Percentiles rank a stretch among this genome's conserved stretches.
These are phyloP conservation scores for Gadopsis bispinosus DNA, from an alignment of 2,797 vertebrate genomes.

Conservation along the genomic window DNA sequence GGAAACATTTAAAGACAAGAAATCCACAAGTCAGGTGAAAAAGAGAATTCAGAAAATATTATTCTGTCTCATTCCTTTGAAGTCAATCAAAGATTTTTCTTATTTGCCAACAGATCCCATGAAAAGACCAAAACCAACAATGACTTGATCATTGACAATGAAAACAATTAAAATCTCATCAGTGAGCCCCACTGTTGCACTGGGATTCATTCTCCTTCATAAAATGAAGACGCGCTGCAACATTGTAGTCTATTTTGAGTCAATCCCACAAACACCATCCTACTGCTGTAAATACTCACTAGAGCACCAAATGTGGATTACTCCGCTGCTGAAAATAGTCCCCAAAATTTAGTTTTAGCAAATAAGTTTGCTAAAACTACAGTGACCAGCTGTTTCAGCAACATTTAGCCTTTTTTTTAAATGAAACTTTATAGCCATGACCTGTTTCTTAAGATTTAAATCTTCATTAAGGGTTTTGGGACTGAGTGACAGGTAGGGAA, in stretches of 20 bases:
- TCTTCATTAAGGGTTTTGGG: not conserved
- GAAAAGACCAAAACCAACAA: not conserved
- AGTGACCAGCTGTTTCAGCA: not conserved
- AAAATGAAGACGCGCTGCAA: no score
- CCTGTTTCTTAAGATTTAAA: not conserved
- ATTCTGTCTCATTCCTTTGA: not conserved
- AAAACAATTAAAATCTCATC: not conserved
- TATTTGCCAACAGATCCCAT: not conserved
- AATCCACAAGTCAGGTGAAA: slow-evolving; percentile 90
- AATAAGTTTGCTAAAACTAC: not conserved
- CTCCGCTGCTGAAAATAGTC: not conserved
- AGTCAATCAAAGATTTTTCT: not conserved
- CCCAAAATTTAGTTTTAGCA: no score
- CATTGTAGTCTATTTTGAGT: not conserved
- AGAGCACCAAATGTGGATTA: not conserved
- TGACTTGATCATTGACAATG: not conserved
- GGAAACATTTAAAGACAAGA: slow-evolving; percentile 96
- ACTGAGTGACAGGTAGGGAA: not conserved
- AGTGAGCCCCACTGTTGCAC: not conserved
- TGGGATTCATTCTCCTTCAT: not conserved
- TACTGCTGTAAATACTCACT: not conserved
- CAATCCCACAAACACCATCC: no score
- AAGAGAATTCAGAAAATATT: not conserved
- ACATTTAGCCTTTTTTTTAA: not conserved
- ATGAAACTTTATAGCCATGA: no score